Percentiles rank a stretch among this genome's conserved stretches.
Conservation (phyloP, 2,113 vertebrate genomes). For the Nycticryphes semicollaris region DNA sequence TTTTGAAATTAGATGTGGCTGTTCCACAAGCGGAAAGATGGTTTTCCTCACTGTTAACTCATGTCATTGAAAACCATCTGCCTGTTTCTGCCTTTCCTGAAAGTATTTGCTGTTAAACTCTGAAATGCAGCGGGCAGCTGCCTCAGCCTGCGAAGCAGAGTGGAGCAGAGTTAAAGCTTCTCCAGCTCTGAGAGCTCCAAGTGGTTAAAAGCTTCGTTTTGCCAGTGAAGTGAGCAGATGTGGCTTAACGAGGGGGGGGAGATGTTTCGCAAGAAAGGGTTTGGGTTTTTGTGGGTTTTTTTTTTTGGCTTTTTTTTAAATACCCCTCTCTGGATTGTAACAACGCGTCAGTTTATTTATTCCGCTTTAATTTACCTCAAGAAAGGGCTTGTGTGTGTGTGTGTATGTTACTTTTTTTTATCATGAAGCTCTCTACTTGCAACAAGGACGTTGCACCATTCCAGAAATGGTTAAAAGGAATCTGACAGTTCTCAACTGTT, state of each 20-base stretch:
- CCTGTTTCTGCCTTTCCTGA: neutral
- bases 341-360: neutral
- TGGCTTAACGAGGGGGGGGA: neutral
- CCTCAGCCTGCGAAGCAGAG: neutral
- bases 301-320: neutral
- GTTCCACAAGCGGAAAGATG: neutral
- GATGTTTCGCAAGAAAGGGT: neutral
- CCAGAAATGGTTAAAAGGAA: neutral
- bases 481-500: neutral
- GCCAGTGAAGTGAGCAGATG: neutral
- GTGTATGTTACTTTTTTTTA: neutral
- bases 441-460: neutral
- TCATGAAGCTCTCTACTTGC: neutral
- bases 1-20: neutral
- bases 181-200: neutral
- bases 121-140: neutral
- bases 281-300: neutral
- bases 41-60: conserved; percentile 2
- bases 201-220: neutral
- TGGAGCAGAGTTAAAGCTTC: neutral
- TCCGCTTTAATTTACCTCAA: neutral
- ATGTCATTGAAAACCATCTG: conserved; percentile 30
- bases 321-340: neutral
- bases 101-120: neutral
- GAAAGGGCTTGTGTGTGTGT: neutral